Evolutionary conservation across 2,888 invertebrate genomes (phyloP).

Genomic region (Tetheella fluctuosa): DNA sequence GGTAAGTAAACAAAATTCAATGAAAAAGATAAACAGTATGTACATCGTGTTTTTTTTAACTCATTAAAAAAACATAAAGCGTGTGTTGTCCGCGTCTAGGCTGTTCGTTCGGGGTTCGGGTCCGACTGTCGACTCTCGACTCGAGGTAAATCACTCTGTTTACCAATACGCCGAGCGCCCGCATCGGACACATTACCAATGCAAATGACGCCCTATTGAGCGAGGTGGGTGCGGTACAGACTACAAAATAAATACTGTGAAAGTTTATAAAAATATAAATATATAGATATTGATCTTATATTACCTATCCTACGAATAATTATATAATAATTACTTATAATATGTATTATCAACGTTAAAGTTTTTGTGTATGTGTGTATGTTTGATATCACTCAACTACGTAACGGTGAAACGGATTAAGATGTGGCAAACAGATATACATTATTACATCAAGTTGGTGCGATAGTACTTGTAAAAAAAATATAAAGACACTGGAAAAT

Average conservation of each 20-base stretch:
- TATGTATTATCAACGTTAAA: too few relatives aligned
- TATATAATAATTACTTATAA: too few relatives aligned
- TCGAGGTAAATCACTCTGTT: constrained; percentile 71
- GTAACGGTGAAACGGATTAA: too few relatives aligned
- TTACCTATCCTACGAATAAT: too few relatives aligned
- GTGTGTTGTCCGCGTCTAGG: constrained; percentile 22
- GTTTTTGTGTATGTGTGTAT: too few relatives aligned
- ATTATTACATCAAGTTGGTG: too few relatives aligned
- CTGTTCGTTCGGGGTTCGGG: constrained; percentile 10
- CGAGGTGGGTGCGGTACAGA: constrained; percentile 51
- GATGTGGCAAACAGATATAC: too few relatives aligned
- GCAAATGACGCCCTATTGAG: constrained; percentile 81
- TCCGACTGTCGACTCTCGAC: not conserved
- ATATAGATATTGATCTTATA: too few relatives aligned
- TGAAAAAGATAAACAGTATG: not conserved
- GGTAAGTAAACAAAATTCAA: not conserved
- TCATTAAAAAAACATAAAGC: constrained; percentile 18
- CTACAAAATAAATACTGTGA: constrained; percentile 36
- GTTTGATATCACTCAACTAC: too few relatives aligned
- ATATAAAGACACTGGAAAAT: too few relatives aligned
- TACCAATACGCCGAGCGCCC: constrained; percentile 67
- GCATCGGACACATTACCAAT: constrained; percentile 73
- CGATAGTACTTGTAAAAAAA: too few relatives aligned
- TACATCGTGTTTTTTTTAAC: not conserved
- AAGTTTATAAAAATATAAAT: not conserved